phyloP scores from a whole-genome alignment of 1,140 invertebrate species.

The Eueides isabella region DNA sequence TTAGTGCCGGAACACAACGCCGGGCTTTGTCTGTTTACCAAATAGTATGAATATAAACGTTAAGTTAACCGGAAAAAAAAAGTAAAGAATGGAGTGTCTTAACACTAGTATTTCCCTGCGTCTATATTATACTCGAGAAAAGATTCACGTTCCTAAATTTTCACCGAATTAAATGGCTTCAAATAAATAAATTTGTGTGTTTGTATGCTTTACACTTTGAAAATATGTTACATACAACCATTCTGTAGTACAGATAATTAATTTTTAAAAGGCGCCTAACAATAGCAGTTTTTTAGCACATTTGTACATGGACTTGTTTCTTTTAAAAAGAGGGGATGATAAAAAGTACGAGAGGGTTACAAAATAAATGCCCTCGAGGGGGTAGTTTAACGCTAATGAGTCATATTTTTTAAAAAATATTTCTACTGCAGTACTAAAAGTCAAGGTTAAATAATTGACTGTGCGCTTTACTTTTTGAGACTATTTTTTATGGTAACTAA shows the following conservation, averaged over 20 bases:
- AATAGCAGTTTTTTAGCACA: neutral
- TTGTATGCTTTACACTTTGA: too few species aligned
- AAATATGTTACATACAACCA: neutral
- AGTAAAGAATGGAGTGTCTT: too few species aligned
- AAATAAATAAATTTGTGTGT: too few species aligned
- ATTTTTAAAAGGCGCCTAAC: neutral
- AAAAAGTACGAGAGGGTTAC: constrained; percentile 4
- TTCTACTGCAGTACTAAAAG: neutral
- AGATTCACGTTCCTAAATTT: too few species aligned
- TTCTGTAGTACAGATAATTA: neutral
- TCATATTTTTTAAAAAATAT: constrained; percentile 1
- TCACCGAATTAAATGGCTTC: too few species aligned
- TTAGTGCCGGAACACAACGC: too few species aligned
- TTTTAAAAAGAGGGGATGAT: neutral
- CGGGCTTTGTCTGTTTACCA: too few species aligned
- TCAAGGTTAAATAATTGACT: neutral
- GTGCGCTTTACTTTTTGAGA: neutral
- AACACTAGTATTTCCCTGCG: too few species aligned
- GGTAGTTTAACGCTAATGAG: neutral
- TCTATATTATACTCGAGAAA: too few species aligned
- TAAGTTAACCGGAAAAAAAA: too few species aligned
- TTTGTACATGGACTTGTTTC: neutral
- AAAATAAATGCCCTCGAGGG: neutral
- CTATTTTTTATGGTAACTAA: too few species aligned
- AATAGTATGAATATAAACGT: too few species aligned